Base-by-base conservation (phyloP, 1,140 invertebrate species). In the Rhynchophorus ferrugineus region DNA sequence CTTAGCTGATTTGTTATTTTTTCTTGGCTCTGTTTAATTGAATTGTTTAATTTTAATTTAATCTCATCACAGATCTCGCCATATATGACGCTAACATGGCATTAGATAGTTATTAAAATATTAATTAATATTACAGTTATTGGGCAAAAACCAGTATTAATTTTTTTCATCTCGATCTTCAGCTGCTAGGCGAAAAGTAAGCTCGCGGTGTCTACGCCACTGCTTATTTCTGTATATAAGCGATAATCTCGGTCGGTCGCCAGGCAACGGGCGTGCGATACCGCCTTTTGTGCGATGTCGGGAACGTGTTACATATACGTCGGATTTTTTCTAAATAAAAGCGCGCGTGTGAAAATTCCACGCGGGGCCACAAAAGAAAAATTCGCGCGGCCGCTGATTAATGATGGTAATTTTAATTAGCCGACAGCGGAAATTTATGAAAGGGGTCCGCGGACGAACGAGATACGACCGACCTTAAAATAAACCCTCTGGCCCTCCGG, bases 321-420 rank as follows among this genome's bases (percentile, higher is more conserved):
- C 35, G 44, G 44, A 45, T 39, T 37, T 52, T 52, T 52, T 52
- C 37, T 45, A 52, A 45, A 52, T 39, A 52, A 52, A 45, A 37
- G 14, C 37, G 14, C 35, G 11, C 42, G 49, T 52, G 43, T 39
- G 42, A 52, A 52, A 18, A 11, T 38, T 52, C 18, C 29, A n/a
- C n/a, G 7, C 38, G n/a, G 19, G 2, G 19, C 16, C 16, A 22
- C 14, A 33, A 41, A 41, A 41, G 38, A 18, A 47, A 49, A 49
- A 39, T n/a, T 49, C 22, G 14, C 13, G 21, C 24, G 34, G 13
- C 17, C 14, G 3, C 33, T 47, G 45, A 47, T 47, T 47, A 47
- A 47, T 47, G 45, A 47, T 21, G 19, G 20, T 44, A 44, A 44
- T 44, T 44, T 44, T 44, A 44, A 44, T 44, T 44, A 44, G 14